Percentiles rank a stretch among this genome's conserved stretches.
Conservation (phyloP, 2,113 vertebrate genomes). For the Planiliza haematocheilus region DNA sequence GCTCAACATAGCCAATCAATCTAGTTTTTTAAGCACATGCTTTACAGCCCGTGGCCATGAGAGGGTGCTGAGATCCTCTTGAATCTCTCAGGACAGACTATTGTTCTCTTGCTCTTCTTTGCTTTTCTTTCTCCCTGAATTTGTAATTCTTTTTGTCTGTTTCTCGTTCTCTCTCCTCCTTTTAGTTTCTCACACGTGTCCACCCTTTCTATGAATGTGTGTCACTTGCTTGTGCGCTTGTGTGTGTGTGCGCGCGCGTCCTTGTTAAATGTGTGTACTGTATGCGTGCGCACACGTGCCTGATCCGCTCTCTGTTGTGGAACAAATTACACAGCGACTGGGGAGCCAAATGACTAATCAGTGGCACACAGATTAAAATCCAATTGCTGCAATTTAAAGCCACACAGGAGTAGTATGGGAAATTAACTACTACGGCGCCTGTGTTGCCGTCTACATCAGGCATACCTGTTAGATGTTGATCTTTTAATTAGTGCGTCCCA, state of each 20-base stretch:
- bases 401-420: conserved; percentile 78
- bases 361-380: conserved; percentile 84
- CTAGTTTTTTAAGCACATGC: conserved; percentile 1
- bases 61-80: conserved; percentile 71
- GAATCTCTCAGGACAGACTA: conserved; percentile 7
- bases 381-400: conserved; percentile 83
- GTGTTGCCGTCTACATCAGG: conserved; percentile 51
- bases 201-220: conserved; percentile 11
- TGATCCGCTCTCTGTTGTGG: conserved; percentile 80
- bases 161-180: conserved; percentile 9
- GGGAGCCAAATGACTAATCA: conserved; percentile 84
- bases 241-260: conserved; percentile 2
- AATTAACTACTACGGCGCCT: conserved; percentile 75
- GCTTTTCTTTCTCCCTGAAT: neutral
- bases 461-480: conserved; percentile 68
- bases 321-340: conserved; percentile 82
- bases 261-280: conserved; percentile 19
- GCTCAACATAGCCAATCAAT: conserved; percentile 40
- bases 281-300: conserved; percentile 54
- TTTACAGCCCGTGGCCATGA: conserved; percentile 40
- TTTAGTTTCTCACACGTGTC: conserved; percentile 26
- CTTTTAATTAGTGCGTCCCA: conserved; percentile 70
- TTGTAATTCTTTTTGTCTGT: neutral
- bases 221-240: conserved; percentile 12
- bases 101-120: neutral